Percentiles rank a stretch among this genome's conserved stretches.
phyloP scores from a whole-genome alignment of 1,140 invertebrate species.

The Lineus longissimus region DNA sequence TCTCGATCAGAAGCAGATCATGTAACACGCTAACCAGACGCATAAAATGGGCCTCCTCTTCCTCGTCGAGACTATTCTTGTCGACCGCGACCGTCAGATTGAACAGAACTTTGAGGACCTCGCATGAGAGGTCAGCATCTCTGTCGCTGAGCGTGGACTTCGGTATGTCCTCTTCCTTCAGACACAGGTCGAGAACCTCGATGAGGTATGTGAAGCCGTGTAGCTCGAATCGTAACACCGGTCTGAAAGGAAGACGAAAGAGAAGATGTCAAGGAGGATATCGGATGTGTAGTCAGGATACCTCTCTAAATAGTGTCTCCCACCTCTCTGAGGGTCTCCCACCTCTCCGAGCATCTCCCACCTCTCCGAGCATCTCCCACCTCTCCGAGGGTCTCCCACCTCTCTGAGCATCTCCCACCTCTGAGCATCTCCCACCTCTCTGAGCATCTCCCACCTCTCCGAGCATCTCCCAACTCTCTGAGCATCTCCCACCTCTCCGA shows the following conservation, averaged over 20 bases:
- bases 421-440: too few species aligned
- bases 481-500: too few species aligned
- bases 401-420: too few species aligned
- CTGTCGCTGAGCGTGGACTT: constrained; percentile 57
- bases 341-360: too few species aligned
- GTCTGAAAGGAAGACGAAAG: constrained; percentile 59
- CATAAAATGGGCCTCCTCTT: constrained; percentile 70
- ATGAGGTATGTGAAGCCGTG: constrained; percentile 77
- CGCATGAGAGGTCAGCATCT: constrained; percentile 69
- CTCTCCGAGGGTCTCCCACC: too few species aligned
- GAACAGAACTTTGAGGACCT: constrained; percentile 85
- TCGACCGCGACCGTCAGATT: constrained; percentile 68
- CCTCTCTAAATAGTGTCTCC: too few species aligned
- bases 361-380: too few species aligned
- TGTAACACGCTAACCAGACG: constrained; percentile 70
- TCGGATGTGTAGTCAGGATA: too few species aligned
- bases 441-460: too few species aligned
- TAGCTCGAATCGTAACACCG: constrained; percentile 69
- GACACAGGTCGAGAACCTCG: constrained; percentile 72
- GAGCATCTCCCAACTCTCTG: too few species aligned
- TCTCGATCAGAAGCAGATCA: constrained; percentile 65
- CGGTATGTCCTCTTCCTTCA: constrained; percentile 52
- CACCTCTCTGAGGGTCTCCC: too few species aligned
- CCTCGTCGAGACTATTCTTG: constrained; percentile 56
- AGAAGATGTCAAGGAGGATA: too few species aligned